These are phyloP conservation scores for Aphaenogaster rudis DNA, from an alignment of 1,140 invertebrate genomes.

Conservation along the genomic window DNA sequence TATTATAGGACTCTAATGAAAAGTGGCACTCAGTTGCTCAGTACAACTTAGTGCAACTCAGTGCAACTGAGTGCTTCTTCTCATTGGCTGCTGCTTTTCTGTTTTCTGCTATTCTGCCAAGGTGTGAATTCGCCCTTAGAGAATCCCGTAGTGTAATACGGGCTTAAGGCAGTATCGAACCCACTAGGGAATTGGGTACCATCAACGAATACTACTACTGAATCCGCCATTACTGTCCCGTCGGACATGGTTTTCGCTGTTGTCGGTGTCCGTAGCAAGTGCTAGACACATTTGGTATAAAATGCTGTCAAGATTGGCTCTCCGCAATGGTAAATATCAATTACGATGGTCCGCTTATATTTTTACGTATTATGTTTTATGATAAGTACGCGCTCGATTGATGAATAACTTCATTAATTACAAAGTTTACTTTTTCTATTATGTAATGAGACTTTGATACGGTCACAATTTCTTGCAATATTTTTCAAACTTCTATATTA, in stretches of 20 bases:
- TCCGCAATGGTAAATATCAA: conserved; percentile 68
- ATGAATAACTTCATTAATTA: background rate
- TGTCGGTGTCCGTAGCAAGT: background rate
- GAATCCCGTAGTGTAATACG: no score
- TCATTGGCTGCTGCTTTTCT: no score
- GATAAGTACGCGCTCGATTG: background rate
- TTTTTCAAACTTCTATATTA: background rate
- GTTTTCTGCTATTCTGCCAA: no score
- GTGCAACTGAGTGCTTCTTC: no score
- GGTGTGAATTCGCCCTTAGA: no score
- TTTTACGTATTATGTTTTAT: background rate
- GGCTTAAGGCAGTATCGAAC: no score
- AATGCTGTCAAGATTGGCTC: conserved; percentile 71
- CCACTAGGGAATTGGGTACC: no score
- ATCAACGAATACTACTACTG: background rate
- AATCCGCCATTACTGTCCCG: conserved; percentile 3
- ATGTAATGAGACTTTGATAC: conserved; percentile 61
- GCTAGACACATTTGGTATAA: background rate
- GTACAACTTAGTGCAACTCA: no score
- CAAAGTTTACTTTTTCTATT: conserved; percentile 54
- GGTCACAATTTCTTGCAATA: background rate
- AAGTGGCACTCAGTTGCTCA: no score
- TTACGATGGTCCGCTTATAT: background rate
- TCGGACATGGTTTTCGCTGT: background rate
- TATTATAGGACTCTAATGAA: no score